Percentiles rank a stretch among this genome's conserved stretches.
Conservation (phyloP, 2,797 vertebrate genomes). For the Molossus alvarezi region DNA sequence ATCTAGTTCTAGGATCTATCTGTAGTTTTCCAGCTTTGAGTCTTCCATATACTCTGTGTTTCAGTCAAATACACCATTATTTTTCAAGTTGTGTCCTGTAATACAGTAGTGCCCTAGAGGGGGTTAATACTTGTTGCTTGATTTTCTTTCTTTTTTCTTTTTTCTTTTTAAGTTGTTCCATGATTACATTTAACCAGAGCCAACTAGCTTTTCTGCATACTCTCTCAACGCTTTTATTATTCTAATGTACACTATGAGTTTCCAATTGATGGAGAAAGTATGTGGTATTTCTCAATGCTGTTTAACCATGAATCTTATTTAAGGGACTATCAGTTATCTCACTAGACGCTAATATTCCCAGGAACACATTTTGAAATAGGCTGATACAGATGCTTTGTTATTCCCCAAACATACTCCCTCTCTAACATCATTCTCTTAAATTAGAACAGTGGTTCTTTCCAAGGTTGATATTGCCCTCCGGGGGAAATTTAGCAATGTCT, state of each 20-base stretch:
- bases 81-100: slow-evolving; percentile 1
- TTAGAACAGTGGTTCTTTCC: slow-evolving; percentile 29
- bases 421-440: slow-evolving; percentile 41
- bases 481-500: slow-evolving; percentile 41
- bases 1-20: not conserved
- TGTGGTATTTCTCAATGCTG: slow-evolving; percentile 59
- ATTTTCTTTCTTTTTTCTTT: not conserved
- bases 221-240: slow-evolving; percentile 71
- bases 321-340: slow-evolving; percentile 59
- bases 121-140: slow-evolving; percentile 47
- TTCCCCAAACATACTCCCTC: slow-evolving; percentile 44
- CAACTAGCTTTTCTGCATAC: not conserved
- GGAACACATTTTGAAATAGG: slow-evolving; percentile 52
- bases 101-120: slow-evolving; percentile 50
- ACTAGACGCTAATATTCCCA: slow-evolving; percentile 72
- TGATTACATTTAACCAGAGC: slow-evolving; percentile 64
- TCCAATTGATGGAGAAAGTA: not conserved
- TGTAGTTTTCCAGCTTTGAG: not conserved
- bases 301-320: slow-evolving; percentile 54
- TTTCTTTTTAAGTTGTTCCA: not conserved
- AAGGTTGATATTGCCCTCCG: not conserved
- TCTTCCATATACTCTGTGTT: not conserved
- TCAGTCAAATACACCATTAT: not conserved
- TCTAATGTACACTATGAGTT: not conserved
- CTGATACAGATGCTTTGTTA: slow-evolving; percentile 72